These are phyloP conservation scores for Tragelaphus imberbis DNA, from an alignment of 2,113 vertebrate genomes.

Conservation along the genomic window DNA sequence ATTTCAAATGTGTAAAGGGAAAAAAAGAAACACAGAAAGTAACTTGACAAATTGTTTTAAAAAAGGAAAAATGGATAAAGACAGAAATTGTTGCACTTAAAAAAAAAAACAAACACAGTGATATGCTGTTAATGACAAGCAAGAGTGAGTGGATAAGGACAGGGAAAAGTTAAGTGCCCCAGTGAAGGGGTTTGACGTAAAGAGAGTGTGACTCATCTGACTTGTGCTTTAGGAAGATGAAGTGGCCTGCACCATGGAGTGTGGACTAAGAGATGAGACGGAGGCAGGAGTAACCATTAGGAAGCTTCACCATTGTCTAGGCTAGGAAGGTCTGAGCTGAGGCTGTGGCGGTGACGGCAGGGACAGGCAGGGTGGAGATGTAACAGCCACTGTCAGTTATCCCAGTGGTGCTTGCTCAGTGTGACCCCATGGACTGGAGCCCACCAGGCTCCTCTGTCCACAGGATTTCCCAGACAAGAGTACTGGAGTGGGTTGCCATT, in stretches of 20 bases:
- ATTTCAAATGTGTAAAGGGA: neutral
- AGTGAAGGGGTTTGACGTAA: rapidly evolving
- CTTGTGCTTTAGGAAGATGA: neutral
- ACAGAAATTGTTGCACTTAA: neutral
- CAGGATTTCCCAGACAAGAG: neutral
- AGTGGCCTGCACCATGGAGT: rapidly evolving
- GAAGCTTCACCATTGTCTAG: too few relatives aligned
- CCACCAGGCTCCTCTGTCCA: neutral
- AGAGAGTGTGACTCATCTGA: neutral
- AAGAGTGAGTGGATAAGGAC: neutral
- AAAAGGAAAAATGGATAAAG: neutral
- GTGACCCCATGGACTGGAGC: neutral
- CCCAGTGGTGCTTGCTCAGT: neutral
- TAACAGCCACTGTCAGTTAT: too few relatives aligned
- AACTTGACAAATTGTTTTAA: neutral
- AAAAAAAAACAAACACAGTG: neutral
- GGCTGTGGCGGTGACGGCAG: neutral
- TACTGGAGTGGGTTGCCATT: neutral
- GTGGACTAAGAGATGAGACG: neutral
- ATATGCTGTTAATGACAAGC: neutral
- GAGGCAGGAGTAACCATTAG: rapidly evolving
- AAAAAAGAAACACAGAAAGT: neutral
- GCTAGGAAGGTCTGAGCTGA: rapidly evolving
- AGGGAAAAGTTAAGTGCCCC: neutral
- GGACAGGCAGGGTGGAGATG: neutral